Base-by-base conservation (phyloP, 1,140 invertebrate species). In the Probaryconus sp. region DNA sequence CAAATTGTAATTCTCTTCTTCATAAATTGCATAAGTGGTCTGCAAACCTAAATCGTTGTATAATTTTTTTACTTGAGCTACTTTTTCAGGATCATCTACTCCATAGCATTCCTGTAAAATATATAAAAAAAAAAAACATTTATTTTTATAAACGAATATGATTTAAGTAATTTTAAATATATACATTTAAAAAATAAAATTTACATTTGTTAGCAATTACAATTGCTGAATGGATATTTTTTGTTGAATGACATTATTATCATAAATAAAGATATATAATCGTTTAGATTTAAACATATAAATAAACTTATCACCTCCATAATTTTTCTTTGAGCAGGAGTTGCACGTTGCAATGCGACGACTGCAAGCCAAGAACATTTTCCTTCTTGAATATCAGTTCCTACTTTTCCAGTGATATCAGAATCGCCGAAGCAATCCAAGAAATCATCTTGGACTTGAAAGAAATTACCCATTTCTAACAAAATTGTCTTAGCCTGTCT, bases 351-450 rank as follows among this genome's bases (percentile, higher is more conserved):
- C 43, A 99, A 87, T 11, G 97, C 96, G 10, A 96, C 93, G 9
- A 97, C 95, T 9, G 94, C 92, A 13, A 99, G 88, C 98, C 98
- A 99, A 0, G 96, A 93, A 86, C 98, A 99, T 89, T 99, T 99
- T 18, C 96, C 96, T 77, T 98, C 95, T 85, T 94, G 89, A 70
- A 99, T 98, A 81, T 99, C 98, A 2, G 92, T 97, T 1, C 95
- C 95, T 14, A 92, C 87, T 89, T 99, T 99, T 2, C 97, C 97
- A 3, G 92, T 97, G 0, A 94, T 89, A 14, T 91, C 87, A 7
- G 93, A 90, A 85, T 98, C 92, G 1, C 97, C 97, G 84, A 94
- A 99, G 82, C 94, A 97, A 85, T 99, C 97, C 7, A 99, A 88
- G 83, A 94, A 98, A 83, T 99, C 98, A 87, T 99, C 95, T 91